These are phyloP conservation scores for Allacma fusca DNA, from an alignment of 2,888 invertebrate species.

Conservation along the genomic window DNA sequence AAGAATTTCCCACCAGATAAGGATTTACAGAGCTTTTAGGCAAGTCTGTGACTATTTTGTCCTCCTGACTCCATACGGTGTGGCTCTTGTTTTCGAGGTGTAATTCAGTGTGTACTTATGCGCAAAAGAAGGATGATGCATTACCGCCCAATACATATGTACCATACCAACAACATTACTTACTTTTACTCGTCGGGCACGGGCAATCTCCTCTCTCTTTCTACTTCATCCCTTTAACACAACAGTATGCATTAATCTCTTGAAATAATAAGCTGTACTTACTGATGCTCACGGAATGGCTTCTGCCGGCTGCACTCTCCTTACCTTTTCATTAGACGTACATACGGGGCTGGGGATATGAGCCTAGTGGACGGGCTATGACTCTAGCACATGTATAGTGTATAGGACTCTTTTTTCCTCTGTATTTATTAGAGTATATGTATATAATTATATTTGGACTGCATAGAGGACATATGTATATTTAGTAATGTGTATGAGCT, in stretches of 20 bases:
- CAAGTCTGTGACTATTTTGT: constrained; percentile 39
- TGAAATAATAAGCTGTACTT: constrained; percentile 26
- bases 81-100: constrained; percentile 41
- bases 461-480: too few species aligned
- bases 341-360: too few species aligned
- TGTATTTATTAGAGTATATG: too few species aligned
- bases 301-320: not conserved
- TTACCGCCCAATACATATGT: constrained; percentile 39
- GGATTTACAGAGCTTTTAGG: constrained; percentile 39
- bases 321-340: not conserved
- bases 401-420: too few species aligned
- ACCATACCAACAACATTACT: constrained; percentile 20
- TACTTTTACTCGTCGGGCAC: constrained; percentile 13
- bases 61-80: constrained; percentile 36
- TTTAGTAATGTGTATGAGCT: too few species aligned
- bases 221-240: not conserved
- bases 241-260: constrained; percentile 20
- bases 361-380: too few species aligned
- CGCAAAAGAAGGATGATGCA: constrained; percentile 41
- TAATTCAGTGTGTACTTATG: constrained; percentile 42
- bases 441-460: too few species aligned
- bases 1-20: constrained; percentile 42
- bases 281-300: constrained; percentile 20
- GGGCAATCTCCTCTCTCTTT: not conserved
- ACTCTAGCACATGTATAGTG: too few species aligned